Evolutionary conservation across 2,888 invertebrate genomes (phyloP), one percentile per base, ranked within the genome.

Genomic region (Buathra laborator): DNA sequence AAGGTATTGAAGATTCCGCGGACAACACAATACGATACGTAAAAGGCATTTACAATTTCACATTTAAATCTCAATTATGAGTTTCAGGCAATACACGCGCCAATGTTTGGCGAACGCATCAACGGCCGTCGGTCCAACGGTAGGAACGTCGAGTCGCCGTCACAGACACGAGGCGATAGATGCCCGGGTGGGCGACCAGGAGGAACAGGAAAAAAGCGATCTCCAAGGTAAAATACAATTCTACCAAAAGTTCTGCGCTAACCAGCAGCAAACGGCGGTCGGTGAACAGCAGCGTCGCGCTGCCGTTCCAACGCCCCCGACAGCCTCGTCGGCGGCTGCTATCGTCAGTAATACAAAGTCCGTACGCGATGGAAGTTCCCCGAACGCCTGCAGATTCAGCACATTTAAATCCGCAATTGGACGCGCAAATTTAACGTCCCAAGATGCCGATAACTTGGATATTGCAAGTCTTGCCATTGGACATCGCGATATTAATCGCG

Each of bases 221-320:
- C 90, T 92, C 86, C 92, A 92, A 93, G 93, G 93, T 93, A 93
- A 92, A 92, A 91, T 90, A 90, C 90, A 92, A 91, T 92, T 92
- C 90, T 92, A 92, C 92, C 92, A 90, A 91, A 89, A 92, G 90
- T 92, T 92, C 90, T 90, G 89, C 88, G 94, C 93, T 94, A 94
- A 87, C 95, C 90, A 92, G 90, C 91, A 90, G 84, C 91, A 89
- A 87, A 88, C 87, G 86, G 88, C 87, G 86, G 84, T 88, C 87
- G 91, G 88, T 85, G 92, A 91, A 89, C 93, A 95, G 94, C 93
- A 95, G 94, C 95, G 95, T 94, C 95, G 96, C 94, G 95, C 95
- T 70, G 80, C 94, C 89, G 94, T 93, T 89, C 86, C 89, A 84
- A 70, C 81, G 66, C 88, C 88, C 12, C 53, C 81, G 10, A 44